phyloP scores from a whole-genome alignment of 2,888 invertebrate genomes.

The Eupsilia transversa region DNA sequence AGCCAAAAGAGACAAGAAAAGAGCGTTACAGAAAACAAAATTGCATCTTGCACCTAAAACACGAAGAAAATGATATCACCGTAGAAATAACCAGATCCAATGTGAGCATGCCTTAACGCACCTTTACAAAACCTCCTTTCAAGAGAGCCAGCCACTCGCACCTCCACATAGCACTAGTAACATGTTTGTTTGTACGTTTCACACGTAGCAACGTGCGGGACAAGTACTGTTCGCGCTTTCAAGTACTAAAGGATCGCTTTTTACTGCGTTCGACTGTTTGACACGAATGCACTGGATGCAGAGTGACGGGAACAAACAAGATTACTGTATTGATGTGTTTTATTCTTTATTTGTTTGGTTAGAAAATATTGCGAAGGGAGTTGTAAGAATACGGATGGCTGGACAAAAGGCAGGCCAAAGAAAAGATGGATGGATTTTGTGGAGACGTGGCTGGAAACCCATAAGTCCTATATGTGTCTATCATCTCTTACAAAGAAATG shows the following conservation, averaged over 20 bases:
- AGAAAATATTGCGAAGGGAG: not conserved
- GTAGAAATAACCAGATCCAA: slow-evolving; percentile 21
- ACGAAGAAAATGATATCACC: slow-evolving; percentile 6
- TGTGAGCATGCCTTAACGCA: slow-evolving; percentile 63
- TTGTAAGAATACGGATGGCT: too few species aligned
- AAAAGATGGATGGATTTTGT: not conserved
- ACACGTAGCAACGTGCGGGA: slow-evolving; percentile 79
- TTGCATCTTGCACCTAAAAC: not conserved
- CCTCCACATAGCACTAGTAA: slow-evolving; percentile 70
- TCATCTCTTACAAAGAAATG: not conserved
- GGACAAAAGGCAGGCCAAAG: not conserved
- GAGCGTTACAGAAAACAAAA: not conserved
- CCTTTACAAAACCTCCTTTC: slow-evolving; percentile 78
- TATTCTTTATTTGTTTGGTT: slow-evolving; percentile 9
- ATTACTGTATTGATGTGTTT: slow-evolving; percentile 38
- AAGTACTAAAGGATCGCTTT: slow-evolving; percentile 81
- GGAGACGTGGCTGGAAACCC: too few species aligned
- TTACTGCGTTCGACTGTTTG: slow-evolving; percentile 73
- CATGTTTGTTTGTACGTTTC: slow-evolving; percentile 85
- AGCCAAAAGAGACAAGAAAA: too few species aligned
- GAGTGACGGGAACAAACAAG: slow-evolving; percentile 54
- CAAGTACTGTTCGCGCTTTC: slow-evolving; percentile 78
- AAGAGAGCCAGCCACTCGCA: slow-evolving; percentile 76
- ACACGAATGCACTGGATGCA: slow-evolving; percentile 53
- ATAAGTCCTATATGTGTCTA: not conserved